These are phyloP conservation scores for Poecilia picta DNA, from an alignment of 2,797 vertebrate species.

Conservation along the genomic window DNA sequence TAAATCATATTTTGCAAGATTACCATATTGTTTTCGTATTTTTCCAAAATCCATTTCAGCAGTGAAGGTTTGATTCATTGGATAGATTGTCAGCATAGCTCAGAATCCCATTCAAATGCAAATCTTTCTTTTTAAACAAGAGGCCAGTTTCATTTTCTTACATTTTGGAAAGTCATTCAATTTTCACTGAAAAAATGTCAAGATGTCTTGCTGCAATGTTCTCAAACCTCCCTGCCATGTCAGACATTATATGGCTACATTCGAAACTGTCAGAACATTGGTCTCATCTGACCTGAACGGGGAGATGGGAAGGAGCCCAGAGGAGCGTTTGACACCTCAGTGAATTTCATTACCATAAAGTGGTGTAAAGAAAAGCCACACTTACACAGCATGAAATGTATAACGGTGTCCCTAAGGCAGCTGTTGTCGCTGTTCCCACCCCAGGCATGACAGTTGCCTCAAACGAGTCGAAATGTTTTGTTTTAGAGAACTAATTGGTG, in stretches of 20 bases:
- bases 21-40: conserved; percentile 39
- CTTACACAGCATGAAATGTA: conserved; percentile 73
- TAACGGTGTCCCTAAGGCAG: conserved; percentile 52
- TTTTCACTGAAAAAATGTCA: conserved; percentile 16
- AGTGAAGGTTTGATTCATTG: conserved; percentile 38
- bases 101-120: conserved; percentile 32
- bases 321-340: conserved; percentile 75
- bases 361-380: conserved; percentile 53
- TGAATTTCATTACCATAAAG: conserved; percentile 77
- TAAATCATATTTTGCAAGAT: conserved; percentile 31
- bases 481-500: conserved; percentile 37
- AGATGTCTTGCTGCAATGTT: conserved; percentile 43
- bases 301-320: conserved; percentile 67
- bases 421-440: conserved; percentile 48
- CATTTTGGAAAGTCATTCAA: conserved; percentile 12
- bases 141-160: conserved; percentile 17
- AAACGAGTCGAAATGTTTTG: conserved; percentile 34
- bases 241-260: conserved; percentile 59
- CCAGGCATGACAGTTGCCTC: conserved; percentile 26
- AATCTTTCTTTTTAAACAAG: conserved; percentile 38
- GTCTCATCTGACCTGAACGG: conserved; percentile 68
- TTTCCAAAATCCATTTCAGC: conserved; percentile 23
- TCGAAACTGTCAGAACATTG: conserved; percentile 57
- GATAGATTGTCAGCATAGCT: conserved; percentile 42
- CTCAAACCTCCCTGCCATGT: conserved; percentile 60